Percentiles rank a stretch among this genome's conserved stretches.
Evolutionary conservation across 2,888 invertebrate genomes (phyloP).

Genomic region (Sipha maydis): DNA sequence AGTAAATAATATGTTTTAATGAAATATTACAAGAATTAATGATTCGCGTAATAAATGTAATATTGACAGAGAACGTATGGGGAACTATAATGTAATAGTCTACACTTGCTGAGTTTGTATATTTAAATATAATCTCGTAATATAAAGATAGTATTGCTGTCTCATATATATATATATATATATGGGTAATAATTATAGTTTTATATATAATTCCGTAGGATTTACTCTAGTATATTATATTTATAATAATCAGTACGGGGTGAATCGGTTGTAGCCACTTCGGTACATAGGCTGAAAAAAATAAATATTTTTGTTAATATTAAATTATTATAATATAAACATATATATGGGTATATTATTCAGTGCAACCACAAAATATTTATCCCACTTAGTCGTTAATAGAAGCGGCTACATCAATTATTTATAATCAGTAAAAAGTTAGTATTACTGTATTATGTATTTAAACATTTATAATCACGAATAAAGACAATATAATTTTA

Average conservation of each 20-base stretch:
- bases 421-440: no score
- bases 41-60: background rate
- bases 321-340: no score
- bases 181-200: conserved; percentile 22
- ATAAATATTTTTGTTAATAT: conserved; percentile 40
- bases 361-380: no score
- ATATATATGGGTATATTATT: no score
- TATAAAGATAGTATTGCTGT: conserved; percentile 15
- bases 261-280: conserved; percentile 93
- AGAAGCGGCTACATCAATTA: no score
- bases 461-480: no score
- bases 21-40: conserved; percentile 1
- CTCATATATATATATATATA: background rate
- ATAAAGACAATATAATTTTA: no score
- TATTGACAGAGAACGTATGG: background rate
- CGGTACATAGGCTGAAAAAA: conserved; percentile 86
- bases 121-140: background rate
- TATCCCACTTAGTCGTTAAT: no score
- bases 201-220: conserved; percentile 17
- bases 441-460: no score
- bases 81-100: background rate
- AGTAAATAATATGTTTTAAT: background rate
- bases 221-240: conserved; percentile 1
- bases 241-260: conserved; percentile 79
- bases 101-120: background rate